Evolutionary conservation across 1,140 invertebrate genomes (phyloP).

Genomic region (Lerema accius): DNA sequence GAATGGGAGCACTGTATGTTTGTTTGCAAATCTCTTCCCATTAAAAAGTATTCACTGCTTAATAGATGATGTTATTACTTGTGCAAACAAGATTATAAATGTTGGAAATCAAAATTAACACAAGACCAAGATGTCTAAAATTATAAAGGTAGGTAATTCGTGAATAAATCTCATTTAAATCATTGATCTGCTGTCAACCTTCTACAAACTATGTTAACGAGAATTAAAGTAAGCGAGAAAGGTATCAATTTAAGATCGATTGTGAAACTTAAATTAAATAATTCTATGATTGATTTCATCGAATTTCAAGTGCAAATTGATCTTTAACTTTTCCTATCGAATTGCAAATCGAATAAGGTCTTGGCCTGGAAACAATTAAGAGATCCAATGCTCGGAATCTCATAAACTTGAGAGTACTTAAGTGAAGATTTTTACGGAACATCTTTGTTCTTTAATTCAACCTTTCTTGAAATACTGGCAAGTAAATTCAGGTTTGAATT

Average conservation of each 20-base stretch:
- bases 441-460: neutral
- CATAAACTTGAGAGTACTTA: neutral
- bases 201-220: neutral
- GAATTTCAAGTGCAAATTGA: conserved; percentile 24
- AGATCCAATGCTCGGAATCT: conserved; percentile 6
- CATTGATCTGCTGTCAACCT: neutral
- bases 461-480: neutral
- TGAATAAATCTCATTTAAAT: too few relatives aligned
- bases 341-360: conserved; percentile 16
- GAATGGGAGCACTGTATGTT: too few relatives aligned
- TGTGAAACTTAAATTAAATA: neutral
- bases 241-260: neutral
- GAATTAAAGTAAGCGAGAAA: neutral
- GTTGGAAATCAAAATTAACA: too few relatives aligned
- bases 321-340: conserved; percentile 8
- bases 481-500: too few relatives aligned
- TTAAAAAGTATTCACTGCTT: too few relatives aligned
- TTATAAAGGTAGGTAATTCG: too few relatives aligned
- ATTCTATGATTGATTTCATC: conserved; percentile 21
- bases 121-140: too few relatives aligned
- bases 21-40: too few relatives aligned
- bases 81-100: too few relatives aligned
- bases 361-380: conserved; percentile 6
- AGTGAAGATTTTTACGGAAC: neutral
- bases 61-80: too few relatives aligned